Conservation (phyloP, 2,797 vertebrate genomes). For the Emydoidea blandingii region DNA sequence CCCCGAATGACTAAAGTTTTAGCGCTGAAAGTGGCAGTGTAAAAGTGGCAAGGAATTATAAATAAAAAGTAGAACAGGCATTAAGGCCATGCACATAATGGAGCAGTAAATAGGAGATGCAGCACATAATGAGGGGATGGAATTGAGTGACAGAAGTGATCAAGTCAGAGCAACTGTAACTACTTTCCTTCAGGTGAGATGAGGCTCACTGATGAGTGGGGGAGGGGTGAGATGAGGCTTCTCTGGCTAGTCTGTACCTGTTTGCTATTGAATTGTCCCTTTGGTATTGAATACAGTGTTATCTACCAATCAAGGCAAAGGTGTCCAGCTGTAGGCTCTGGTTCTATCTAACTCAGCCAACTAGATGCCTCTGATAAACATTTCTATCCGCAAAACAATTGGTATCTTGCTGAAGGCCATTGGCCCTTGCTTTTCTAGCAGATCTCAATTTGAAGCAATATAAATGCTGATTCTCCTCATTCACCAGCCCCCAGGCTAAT, state of each 20-base stretch:
- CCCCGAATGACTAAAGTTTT: too few relatives aligned
- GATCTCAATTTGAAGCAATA: background rate
- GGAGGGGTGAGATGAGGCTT: background rate
- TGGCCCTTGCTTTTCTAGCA: background rate
- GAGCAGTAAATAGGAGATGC: background rate
- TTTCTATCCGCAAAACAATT: background rate
- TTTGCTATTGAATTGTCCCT: background rate
- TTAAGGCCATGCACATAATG: background rate
- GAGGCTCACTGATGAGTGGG: background rate
- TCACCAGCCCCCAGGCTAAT: accelerated
- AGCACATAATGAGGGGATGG: background rate
- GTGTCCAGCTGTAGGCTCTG: accelerated
- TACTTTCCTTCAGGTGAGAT: background rate
- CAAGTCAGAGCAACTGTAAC: background rate
- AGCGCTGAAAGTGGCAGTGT: too few relatives aligned
- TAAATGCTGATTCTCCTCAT: background rate
- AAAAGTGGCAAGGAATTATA: background rate
- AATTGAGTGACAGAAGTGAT: background rate
- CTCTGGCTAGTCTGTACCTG: background rate
- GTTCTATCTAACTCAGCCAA: background rate
- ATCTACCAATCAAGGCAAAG: background rate
- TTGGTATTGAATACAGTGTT: background rate
- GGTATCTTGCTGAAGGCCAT: accelerated
- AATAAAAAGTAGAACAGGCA: background rate
- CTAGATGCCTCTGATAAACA: background rate